Conservation (phyloP, 2,113 vertebrate genomes). For the Raja brachyura region DNA sequence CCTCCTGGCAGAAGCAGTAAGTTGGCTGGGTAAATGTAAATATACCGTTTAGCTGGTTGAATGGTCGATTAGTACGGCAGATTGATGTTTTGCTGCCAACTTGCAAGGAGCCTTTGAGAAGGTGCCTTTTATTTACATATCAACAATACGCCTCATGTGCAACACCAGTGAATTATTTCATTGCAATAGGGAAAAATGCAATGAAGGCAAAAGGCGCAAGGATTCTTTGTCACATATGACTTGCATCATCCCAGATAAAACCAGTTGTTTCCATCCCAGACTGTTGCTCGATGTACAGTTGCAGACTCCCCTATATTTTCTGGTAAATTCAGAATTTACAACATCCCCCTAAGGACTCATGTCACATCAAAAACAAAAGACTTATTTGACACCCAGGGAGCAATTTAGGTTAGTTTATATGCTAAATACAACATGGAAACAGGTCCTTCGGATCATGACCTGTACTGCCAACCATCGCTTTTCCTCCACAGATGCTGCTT, state of each 20-base stretch:
- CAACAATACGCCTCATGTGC: conserved; percentile 48
- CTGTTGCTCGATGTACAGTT: background rate
- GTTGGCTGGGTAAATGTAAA: conserved; percentile 16
- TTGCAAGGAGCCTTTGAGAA: conserved; percentile 45
- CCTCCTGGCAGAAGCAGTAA: background rate
- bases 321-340: conserved; percentile 6
- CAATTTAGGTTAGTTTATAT: background rate
- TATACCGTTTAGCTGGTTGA: background rate
- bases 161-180: conserved; percentile 17
- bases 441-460: no score
- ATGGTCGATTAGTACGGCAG: background rate
- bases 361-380: conserved; percentile 30
- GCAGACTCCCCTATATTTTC: conserved; percentile 24
- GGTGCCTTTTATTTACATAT: conserved; percentile 51
- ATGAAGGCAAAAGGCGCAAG: background rate
- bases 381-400: background rate
- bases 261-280: background rate
- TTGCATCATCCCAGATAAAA: conserved; percentile 11
- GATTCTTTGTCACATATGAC: conserved; percentile 21
- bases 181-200: background rate
- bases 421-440: no score
- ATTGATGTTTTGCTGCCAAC: conserved; percentile 28
- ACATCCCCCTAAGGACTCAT: background rate
- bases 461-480: no score
- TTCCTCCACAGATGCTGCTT: no score